phyloP scores from a whole-genome alignment of 2,888 invertebrate species.

The Alloplasta piceator region DNA sequence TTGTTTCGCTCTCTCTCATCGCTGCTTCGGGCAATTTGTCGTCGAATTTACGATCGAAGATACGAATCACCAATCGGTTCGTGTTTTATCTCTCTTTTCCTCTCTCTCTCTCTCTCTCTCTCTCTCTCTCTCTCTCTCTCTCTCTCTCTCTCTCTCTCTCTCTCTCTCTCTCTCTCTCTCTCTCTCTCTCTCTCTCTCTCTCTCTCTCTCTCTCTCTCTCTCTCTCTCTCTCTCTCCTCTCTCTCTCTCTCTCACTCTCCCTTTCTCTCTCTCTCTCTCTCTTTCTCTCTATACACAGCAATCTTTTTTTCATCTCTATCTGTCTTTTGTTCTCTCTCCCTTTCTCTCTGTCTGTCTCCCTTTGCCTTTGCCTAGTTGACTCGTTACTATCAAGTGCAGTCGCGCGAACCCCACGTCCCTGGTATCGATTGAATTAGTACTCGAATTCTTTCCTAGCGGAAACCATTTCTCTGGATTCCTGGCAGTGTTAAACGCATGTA shows the following conservation, averaged over 20 bases:
- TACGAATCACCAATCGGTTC: constrained; percentile 67
- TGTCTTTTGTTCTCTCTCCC: neutral
- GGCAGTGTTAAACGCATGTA: constrained; percentile 51
- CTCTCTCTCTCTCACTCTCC: constrained; percentile 15
- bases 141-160: constrained; percentile 24
- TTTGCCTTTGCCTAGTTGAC: constrained; percentile 29
- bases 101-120: constrained; percentile 21
- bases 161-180: constrained; percentile 14
- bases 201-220: neutral
- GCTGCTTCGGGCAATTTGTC: constrained; percentile 63
- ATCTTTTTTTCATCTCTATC: constrained; percentile 30
- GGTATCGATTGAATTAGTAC: constrained; percentile 57
- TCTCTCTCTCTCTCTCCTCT: constrained; percentile 15
- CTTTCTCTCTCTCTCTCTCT: constrained; percentile 12
- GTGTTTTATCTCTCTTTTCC: constrained; percentile 59
- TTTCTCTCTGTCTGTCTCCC: constrained; percentile 21
- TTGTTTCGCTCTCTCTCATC: neutral
- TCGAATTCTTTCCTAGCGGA: constrained; percentile 48
- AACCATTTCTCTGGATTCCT: constrained; percentile 49
- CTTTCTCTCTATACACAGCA: neutral
- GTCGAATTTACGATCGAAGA: constrained; percentile 68
- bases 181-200: constrained; percentile 8
- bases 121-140: constrained; percentile 35
- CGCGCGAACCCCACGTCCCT: constrained; percentile 21
- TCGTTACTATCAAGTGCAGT: constrained; percentile 45